Conservation (phyloP, 2,888 invertebrate species). For the Pristionchus mayeri region DNA sequence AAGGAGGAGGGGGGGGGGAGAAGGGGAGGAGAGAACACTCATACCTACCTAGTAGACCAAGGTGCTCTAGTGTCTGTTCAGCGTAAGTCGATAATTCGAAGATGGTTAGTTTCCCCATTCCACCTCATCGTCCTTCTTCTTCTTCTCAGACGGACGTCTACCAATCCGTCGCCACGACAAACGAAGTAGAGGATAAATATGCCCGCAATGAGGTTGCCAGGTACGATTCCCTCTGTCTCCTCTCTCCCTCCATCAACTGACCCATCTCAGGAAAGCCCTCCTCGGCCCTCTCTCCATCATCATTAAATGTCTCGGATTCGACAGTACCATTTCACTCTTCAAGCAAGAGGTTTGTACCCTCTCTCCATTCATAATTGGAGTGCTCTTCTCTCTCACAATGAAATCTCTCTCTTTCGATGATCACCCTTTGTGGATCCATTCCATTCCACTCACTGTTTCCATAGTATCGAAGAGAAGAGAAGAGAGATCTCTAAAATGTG, state of each 20-base stretch:
- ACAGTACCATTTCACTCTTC: constrained; percentile 29
- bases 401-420: not conserved
- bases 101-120: not conserved
- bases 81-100: not conserved
- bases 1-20: not conserved
- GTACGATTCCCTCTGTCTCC: not conserved
- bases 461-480: no score
- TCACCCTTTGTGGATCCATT: not conserved
- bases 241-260: not conserved
- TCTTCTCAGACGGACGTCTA: constrained; percentile 32
- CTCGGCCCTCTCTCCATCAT: constrained; percentile 20
- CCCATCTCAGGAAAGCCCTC: not conserved
- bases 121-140: not conserved
- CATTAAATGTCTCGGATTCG: constrained; percentile 25
- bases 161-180: not conserved
- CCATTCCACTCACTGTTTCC: not conserved
- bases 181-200: constrained; percentile 1
- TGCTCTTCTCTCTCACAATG: not conserved
- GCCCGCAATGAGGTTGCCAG: constrained; percentile 19
- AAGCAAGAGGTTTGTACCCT: constrained; percentile 41
- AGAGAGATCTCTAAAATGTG: not conserved
- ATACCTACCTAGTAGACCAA: not conserved
- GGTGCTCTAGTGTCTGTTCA: not conserved
- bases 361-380: not conserved
- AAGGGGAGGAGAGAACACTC: not conserved